Percentiles rank a stretch among this genome's conserved stretches.
Conservation (phyloP, 2,797 vertebrate genomes). For the Bovichtus diacanthus region DNA sequence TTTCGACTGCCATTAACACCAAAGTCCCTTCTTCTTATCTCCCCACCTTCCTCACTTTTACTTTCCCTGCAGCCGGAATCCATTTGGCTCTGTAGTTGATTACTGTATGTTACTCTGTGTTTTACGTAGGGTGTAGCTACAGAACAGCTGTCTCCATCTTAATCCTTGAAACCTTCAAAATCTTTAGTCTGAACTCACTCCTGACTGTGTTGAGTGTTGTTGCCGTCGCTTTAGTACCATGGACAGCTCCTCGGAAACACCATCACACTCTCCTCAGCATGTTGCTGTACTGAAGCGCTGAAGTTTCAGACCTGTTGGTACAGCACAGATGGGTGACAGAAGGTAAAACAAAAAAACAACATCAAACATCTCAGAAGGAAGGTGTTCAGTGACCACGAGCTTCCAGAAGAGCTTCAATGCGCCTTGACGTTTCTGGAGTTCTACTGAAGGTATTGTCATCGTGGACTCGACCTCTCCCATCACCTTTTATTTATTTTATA, state of each 20-base stretch:
- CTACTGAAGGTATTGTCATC: too few relatives aligned
- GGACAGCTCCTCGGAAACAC: constrained; percentile 33
- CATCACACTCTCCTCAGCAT: background rate
- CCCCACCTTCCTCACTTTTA: background rate
- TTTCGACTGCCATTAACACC: constrained; percentile 14
- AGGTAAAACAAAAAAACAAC: too few relatives aligned
- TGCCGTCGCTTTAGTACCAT: constrained; percentile 4
- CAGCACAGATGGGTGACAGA: background rate
- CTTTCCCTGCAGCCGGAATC: background rate
- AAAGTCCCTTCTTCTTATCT: background rate
- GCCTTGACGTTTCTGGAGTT: background rate
- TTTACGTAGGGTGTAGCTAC: background rate
- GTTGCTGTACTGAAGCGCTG: background rate
- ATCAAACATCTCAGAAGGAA: too few relatives aligned
- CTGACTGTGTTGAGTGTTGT: background rate
- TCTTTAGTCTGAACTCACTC: background rate
- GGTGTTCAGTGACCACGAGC: background rate
- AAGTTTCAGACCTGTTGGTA: background rate
- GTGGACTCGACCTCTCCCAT: background rate
- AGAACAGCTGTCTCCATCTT: background rate
- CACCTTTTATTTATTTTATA: background rate
- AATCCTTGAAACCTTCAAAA: background rate
- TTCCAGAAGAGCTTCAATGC: background rate
- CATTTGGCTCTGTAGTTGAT: background rate
- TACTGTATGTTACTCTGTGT: background rate